A percentile compares a stretch with the other conserved stretches of the same genome.
These are phyloP conservation scores for Hyposmocoma kahamanoa DNA, from an alignment of 1,140 invertebrate genomes.

Conservation along the genomic window DNA sequence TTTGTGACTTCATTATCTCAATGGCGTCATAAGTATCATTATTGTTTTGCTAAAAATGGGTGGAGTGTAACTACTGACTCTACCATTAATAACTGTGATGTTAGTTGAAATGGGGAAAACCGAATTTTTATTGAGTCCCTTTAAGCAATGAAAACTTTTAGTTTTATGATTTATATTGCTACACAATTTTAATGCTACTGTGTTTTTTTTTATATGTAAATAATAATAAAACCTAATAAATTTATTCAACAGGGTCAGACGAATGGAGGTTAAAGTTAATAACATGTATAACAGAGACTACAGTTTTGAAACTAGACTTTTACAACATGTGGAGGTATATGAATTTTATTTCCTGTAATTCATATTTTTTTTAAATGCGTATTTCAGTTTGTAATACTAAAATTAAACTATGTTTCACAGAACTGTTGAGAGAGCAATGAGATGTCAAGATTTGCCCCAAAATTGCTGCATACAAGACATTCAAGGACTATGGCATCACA, in stretches of 20 bases:
- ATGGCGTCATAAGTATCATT: too few species aligned
- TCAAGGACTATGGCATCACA: slow-evolving; percentile 56
- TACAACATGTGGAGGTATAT: slow-evolving; percentile 53
- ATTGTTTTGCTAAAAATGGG: too few species aligned
- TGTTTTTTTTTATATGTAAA: slow-evolving; percentile 4
- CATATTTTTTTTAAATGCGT: background rate
- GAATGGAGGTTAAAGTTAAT: slow-evolving; percentile 59
- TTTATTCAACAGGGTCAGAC: slow-evolving; percentile 46
- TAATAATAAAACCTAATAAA: background rate
- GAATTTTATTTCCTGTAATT: background rate
- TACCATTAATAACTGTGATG: too few species aligned
- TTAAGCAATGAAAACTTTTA: too few species aligned
- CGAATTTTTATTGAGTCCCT: too few species aligned
- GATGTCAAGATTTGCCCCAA: slow-evolving; percentile 41
- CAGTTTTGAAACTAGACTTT: slow-evolving; percentile 41
- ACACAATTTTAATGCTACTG: too few species aligned
- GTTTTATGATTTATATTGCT: too few species aligned
- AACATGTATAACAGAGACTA: slow-evolving; percentile 42
- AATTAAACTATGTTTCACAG: too few species aligned
- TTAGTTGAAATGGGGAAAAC: too few species aligned
- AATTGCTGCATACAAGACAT: slow-evolving; percentile 63
- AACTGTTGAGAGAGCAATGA: slow-evolving; percentile 46
- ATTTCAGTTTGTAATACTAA: background rate
- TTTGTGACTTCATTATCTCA: too few species aligned
- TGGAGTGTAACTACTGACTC: too few species aligned